Evolutionary conservation across 2,797 vertebrate species (phyloP).

Genomic region (Syngnathus acus): DNA sequence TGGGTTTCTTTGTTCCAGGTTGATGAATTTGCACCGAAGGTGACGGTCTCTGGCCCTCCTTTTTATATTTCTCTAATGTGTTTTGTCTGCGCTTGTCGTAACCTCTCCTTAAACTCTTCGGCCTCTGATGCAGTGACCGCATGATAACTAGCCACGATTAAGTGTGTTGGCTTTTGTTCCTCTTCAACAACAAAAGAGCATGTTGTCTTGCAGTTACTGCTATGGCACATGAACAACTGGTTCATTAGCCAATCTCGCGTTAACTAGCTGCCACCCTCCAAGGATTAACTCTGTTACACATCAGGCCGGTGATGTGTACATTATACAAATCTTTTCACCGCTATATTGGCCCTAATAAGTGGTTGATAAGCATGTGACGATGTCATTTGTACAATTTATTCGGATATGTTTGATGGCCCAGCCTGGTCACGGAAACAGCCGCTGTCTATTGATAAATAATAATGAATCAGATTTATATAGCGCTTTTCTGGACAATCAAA

Average conservation of each 20-base stretch:
- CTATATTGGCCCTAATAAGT: too few relatives aligned
- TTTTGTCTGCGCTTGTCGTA: slow-evolving; percentile 60
- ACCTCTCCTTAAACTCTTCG: slow-evolving; percentile 50
- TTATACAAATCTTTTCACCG: too few relatives aligned
- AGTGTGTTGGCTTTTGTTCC: slow-evolving; percentile 46
- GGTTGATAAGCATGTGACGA: background rate
- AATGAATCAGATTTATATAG: too few relatives aligned
- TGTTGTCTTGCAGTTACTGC: background rate
- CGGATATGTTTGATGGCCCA: background rate
- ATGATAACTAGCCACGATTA: slow-evolving; percentile 48
- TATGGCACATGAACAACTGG: background rate
- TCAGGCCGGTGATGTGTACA: too few relatives aligned
- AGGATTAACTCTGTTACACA: background rate
- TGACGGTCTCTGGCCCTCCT: slow-evolving; percentile 77
- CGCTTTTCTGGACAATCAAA: too few relatives aligned
- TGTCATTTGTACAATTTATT: background rate
- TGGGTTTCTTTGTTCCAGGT: slow-evolving; percentile 85
- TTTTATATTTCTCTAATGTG: slow-evolving; percentile 48
- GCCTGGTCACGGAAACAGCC: background rate
- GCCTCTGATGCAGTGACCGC: slow-evolving; percentile 70
- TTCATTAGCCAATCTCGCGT: background rate
- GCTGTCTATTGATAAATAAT: background rate
- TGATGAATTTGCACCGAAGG: slow-evolving; percentile 81
- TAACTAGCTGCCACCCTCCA: background rate
- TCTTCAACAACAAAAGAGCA: slow-evolving; percentile 19